phyloP scores from a whole-genome alignment of 2,113 vertebrate genomes.

The Herpailurus yagouaroundi region DNA sequence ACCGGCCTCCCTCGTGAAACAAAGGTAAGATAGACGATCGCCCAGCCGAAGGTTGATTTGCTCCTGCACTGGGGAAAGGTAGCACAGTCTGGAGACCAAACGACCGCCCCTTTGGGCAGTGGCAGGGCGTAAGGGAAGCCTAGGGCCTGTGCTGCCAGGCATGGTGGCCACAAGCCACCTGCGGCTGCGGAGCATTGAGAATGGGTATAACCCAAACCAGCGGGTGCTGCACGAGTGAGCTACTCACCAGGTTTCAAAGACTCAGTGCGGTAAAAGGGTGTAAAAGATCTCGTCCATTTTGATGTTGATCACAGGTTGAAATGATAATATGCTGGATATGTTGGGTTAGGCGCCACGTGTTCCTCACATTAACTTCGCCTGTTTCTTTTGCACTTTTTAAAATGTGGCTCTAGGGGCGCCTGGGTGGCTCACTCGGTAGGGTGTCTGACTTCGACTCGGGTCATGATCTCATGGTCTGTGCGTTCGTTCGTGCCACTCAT shows the following conservation, averaged over 20 bases:
- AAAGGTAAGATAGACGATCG: background rate
- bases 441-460: too few relatives aligned
- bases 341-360: background rate
- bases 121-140: background rate
- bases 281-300: background rate
- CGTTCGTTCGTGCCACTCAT: too few relatives aligned
- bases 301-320: background rate
- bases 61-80: background rate
- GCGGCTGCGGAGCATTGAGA: background rate
- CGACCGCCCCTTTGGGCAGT: background rate
- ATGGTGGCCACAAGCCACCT: fast-evolving
- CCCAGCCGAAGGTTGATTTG: background rate
- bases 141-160: background rate
- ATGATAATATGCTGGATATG: background rate
- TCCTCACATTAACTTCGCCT: background rate
- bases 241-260: background rate
- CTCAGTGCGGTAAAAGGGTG: background rate
- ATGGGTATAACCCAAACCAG: background rate
- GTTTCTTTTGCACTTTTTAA: background rate
- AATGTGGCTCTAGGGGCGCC: background rate
- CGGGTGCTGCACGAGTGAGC: background rate
- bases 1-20: background rate
- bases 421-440: too few relatives aligned
- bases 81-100: background rate
- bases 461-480: too few relatives aligned